phyloP scores from a whole-genome alignment of 2,888 invertebrate genomes.

The Macrophya annulata region DNA sequence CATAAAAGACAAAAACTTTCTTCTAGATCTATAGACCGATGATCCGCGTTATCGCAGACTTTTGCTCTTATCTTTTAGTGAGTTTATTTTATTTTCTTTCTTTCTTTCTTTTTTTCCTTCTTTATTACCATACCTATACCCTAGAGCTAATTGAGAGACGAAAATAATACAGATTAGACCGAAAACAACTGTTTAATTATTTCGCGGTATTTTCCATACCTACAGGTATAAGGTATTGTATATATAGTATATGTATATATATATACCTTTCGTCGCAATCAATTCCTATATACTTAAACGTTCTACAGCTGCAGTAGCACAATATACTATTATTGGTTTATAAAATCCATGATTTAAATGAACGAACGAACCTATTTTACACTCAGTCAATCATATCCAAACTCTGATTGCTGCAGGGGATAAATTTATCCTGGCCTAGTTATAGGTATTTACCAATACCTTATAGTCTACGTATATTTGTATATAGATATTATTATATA shows the following conservation, averaged over 20 bases:
- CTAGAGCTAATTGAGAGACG: background rate
- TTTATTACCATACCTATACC: background rate
- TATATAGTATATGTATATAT: background rate
- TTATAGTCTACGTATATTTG: background rate
- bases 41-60: background rate
- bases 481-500: background rate
- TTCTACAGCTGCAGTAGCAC: background rate
- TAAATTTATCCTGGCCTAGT: conserved; percentile 44
- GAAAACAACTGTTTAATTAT: conserved; percentile 15
- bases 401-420: conserved; percentile 61
- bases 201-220: conserved; percentile 6
- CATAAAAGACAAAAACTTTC: background rate
- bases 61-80: background rate
- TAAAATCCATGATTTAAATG: background rate
- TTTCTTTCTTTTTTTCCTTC: background rate
- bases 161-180: background rate
- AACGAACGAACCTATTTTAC: conserved; percentile 60
- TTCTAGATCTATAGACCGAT: background rate
- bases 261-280: background rate
- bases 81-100: background rate
- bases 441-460: conserved; percentile 15
- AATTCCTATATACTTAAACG: background rate
- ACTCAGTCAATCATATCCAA: conserved; percentile 68
- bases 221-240: background rate
- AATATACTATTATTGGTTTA: conserved; percentile 16